Evolutionary conservation across 2,113 vertebrate genomes (phyloP).

Genomic region (Erpornis zantholeuca): DNA sequence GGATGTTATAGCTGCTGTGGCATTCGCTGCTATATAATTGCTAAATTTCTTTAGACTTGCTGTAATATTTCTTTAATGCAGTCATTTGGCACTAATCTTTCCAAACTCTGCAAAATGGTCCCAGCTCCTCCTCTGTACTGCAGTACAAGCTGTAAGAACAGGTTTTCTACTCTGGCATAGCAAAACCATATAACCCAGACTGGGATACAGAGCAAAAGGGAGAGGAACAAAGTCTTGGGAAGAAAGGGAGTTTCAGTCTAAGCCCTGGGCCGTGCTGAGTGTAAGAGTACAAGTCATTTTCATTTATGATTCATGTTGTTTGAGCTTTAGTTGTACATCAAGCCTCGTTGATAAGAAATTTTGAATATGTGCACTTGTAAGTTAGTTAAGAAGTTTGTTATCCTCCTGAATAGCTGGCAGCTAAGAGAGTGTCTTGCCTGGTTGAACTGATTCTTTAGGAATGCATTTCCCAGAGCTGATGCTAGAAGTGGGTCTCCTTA

Average conservation of each 20-base stretch:
- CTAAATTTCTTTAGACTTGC: background rate
- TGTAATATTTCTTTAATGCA: background rate
- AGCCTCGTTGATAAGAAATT: background rate
- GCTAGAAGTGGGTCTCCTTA: background rate
- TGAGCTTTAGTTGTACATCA: conserved; percentile 18
- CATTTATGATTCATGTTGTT: conserved; percentile 6
- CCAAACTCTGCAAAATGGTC: background rate
- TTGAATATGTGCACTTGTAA: background rate
- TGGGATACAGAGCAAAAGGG: background rate
- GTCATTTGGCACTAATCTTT: background rate
- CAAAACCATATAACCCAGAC: background rate
- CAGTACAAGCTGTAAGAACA: background rate
- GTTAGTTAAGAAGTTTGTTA: background rate
- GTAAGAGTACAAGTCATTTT: background rate
- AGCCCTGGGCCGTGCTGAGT: background rate
- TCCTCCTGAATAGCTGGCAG: background rate
- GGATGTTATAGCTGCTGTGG: background rate
- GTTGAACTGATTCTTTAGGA: background rate
- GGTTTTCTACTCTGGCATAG: background rate
- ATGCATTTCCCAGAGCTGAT: background rate
- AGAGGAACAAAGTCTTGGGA: background rate
- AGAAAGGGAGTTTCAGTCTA: background rate
- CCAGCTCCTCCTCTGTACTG: background rate
- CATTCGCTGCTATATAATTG: background rate
- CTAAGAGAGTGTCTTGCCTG: background rate